Evolutionary conservation across 2,888 invertebrate genomes (phyloP).

Genomic region (Horisme vitalbata): DNA sequence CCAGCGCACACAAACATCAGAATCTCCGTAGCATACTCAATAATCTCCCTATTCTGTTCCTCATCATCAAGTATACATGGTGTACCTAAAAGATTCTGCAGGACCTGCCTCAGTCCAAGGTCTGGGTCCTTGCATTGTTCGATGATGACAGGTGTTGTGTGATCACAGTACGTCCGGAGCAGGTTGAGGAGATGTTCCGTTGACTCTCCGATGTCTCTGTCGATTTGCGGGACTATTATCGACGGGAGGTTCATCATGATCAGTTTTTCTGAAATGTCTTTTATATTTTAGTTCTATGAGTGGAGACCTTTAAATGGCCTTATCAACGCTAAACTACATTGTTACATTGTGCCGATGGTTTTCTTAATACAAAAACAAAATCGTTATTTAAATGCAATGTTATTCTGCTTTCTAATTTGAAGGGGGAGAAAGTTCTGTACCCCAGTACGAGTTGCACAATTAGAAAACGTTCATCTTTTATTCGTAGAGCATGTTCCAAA

Average conservation of each 20-base stretch:
- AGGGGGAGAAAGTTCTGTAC: no score
- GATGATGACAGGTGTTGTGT: constrained; percentile 40
- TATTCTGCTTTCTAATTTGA: no score
- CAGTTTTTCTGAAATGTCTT: constrained; percentile 60
- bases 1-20: constrained; percentile 40
- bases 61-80: constrained; percentile 43
- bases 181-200: constrained; percentile 63
- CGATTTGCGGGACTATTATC: constrained; percentile 47
- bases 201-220: constrained; percentile 44
- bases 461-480: no score
- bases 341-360: no score
- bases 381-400: no score
- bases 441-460: no score
- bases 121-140: constrained; percentile 48
- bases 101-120: constrained; percentile 42
- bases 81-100: constrained; percentile 45
- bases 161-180: constrained; percentile 46
- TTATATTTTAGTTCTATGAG: no score
- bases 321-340: no score
- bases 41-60: constrained; percentile 53
- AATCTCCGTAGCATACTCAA: constrained; percentile 52
- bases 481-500: no score
- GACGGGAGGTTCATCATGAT: constrained; percentile 51
- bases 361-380: no score
- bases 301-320: constrained; percentile 4